phyloP scores from a whole-genome alignment of 1,140 invertebrate genomes.

The Leptopilina boulardi region DNA sequence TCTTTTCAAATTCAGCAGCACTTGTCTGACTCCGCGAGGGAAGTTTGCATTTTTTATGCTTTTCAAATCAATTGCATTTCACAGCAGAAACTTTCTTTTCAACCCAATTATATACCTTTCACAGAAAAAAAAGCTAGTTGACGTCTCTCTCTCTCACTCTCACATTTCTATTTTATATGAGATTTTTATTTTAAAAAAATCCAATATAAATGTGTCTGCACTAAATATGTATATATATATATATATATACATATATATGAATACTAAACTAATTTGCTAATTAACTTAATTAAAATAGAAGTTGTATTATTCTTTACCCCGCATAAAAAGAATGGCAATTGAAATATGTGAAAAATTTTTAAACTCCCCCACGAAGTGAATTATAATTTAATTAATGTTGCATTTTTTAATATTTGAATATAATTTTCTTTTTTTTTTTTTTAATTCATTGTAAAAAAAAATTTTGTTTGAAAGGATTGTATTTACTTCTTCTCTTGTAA shows the following conservation, averaged over 20 bases:
- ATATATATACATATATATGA: too few relatives aligned
- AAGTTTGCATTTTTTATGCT: conserved; percentile 30
- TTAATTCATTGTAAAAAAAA: too few relatives aligned
- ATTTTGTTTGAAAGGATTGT: too few relatives aligned
- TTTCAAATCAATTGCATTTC: conserved; percentile 29
- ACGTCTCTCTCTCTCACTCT: neutral
- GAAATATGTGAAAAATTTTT: neutral
- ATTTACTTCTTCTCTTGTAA: too few relatives aligned
- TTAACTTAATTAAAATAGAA: conserved; percentile 31
- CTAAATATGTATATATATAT: too few relatives aligned
- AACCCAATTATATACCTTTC: conserved; percentile 18
- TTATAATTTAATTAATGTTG: conserved; percentile 11
- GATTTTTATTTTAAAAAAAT: neutral
- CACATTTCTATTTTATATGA: neutral
- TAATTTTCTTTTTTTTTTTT: too few relatives aligned
- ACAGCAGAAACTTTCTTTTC: conserved; percentile 27
- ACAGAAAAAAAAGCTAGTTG: neutral
- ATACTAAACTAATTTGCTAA: conserved; percentile 22
- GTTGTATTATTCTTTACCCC: conserved; percentile 2
- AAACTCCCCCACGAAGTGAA: neutral
- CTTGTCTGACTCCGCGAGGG: neutral
- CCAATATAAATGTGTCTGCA: conserved; percentile 10
- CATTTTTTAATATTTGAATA: too few relatives aligned
- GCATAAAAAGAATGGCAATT: neutral
- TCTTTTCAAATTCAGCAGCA: conserved; percentile 29